Evolutionary conservation across 2,113 vertebrate genomes (phyloP).

Genomic region (Sclerurus mexicanus): DNA sequence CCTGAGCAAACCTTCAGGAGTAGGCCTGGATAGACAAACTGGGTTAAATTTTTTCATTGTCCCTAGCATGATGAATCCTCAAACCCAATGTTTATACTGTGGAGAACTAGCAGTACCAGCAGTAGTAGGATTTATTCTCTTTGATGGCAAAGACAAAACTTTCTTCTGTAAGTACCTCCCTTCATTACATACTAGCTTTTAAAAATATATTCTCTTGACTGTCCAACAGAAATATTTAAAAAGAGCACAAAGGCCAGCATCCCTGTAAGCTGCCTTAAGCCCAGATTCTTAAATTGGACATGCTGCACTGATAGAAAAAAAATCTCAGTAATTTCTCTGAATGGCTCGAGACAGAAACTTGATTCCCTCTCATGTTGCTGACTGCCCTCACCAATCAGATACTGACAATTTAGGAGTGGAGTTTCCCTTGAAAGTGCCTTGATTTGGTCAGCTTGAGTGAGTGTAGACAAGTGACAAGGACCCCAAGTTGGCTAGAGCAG

Average conservation of each 20-base stretch:
- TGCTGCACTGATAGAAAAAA: background rate
- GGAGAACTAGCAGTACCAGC: background rate
- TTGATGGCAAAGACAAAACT: background rate
- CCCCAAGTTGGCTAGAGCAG: background rate
- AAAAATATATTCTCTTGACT: background rate
- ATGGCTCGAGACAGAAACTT: background rate
- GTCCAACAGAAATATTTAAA: background rate
- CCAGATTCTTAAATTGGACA: background rate
- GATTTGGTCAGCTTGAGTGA: background rate
- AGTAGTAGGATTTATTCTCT: background rate
- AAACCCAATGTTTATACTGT: background rate
- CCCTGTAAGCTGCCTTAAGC: background rate
- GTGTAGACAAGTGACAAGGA: background rate
- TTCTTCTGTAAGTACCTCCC: background rate
- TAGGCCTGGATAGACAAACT: background rate
- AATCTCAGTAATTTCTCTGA: background rate
- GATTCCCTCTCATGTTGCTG: background rate
- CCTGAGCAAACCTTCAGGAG: background rate
- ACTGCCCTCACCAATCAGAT: background rate
- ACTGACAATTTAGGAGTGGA: background rate
- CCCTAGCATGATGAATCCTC: background rate
- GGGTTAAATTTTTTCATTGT: background rate
- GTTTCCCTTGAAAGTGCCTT: background rate
- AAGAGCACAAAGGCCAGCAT: background rate
- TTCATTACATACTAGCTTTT: background rate